phyloP scores from a whole-genome alignment of 2,113 vertebrate species.

The Sminthopsis crassicaudata region DNA sequence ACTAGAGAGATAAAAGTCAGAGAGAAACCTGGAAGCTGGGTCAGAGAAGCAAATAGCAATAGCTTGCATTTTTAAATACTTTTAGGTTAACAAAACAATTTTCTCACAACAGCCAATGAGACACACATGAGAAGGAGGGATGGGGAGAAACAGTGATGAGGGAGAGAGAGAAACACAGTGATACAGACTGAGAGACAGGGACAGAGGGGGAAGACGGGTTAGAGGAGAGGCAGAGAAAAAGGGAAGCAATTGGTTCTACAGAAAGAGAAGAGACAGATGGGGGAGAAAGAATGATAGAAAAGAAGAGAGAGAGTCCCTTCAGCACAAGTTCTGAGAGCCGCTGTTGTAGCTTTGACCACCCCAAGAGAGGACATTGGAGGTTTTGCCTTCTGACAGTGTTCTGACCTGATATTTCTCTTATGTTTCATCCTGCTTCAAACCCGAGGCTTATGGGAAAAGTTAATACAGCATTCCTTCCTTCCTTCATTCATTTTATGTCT shows the following conservation, averaged over 20 bases:
- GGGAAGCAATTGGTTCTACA: not conserved
- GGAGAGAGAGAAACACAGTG: not conserved
- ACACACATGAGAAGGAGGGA: not conserved
- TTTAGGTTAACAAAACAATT: not conserved
- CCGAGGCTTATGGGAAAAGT: not conserved
- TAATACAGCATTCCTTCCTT: not conserved
- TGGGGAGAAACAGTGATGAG: not conserved
- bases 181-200: not conserved
- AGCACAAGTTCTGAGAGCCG: not conserved
- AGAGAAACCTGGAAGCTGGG: not conserved
- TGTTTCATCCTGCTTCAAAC: not conserved
- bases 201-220: not conserved
- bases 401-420: not conserved
- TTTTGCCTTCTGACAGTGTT: not conserved
- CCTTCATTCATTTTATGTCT: not conserved
- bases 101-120: not conserved
- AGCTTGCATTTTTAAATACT: not conserved
- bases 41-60: not conserved
- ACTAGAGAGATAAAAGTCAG: not conserved
- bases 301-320: not conserved
- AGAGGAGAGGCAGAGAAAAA: not conserved
- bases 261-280: not conserved
- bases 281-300: too few species aligned
- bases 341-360: not conserved
- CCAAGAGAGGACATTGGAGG: not conserved